Evolutionary conservation across 2,888 invertebrate genomes (phyloP).

Genomic region (Caenorhabditis sinica): DNA sequence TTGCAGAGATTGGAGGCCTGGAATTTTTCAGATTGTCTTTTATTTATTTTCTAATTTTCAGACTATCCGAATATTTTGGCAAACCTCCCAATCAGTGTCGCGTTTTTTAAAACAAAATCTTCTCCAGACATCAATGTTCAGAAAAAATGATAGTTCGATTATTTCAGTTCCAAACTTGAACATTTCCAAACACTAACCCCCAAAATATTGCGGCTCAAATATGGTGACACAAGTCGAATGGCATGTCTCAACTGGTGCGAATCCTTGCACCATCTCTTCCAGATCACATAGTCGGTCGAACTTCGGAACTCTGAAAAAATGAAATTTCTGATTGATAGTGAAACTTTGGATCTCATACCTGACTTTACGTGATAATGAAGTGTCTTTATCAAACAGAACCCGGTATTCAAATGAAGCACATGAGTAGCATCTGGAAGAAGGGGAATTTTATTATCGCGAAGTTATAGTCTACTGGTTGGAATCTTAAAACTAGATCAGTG

Average conservation of each 20-base stretch:
- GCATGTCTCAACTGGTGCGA: constrained; percentile 70
- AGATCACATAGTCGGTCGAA: constrained; percentile 72
- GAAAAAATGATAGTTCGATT: too few relatives aligned
- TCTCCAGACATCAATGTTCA: too few relatives aligned
- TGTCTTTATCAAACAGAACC: constrained; percentile 57
- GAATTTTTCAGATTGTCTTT: neutral
- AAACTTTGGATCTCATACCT: neutral
- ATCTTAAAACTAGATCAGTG: too few relatives aligned
- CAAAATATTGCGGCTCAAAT: constrained; percentile 76
- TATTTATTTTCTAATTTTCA: neutral
- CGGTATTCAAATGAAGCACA: constrained; percentile 75
- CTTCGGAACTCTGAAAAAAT: constrained; percentile 66
- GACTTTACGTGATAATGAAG: constrained; percentile 52
- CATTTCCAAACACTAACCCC: constrained; percentile 59
- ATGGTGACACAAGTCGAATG: constrained; percentile 74
- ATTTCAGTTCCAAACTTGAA: too few relatives aligned
- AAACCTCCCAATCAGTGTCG: too few relatives aligned
- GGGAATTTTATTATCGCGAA: neutral
- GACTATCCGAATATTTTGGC: neutral
- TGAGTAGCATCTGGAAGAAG: constrained; percentile 72
- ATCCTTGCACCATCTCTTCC: constrained; percentile 65
- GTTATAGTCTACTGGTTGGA: too few relatives aligned
- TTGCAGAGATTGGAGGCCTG: constrained; percentile 71
- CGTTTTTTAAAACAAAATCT: too few relatives aligned
- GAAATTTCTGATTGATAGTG: too few relatives aligned